Percentiles rank a stretch among this genome's conserved stretches.
Conservation (phyloP, 2,888 invertebrate species). For the Apantesis nais region DNA sequence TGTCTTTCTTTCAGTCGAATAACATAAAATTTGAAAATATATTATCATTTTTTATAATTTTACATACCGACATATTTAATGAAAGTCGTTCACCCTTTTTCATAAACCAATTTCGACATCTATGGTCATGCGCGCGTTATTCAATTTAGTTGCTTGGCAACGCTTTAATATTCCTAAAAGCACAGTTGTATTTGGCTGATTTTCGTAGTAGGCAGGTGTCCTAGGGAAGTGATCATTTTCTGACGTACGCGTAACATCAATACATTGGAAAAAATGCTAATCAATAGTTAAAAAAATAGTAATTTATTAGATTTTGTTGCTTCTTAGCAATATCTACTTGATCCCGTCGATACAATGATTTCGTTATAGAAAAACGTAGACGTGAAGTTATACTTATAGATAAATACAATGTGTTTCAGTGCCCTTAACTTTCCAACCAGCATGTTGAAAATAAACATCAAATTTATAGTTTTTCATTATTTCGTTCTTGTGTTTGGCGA, state of each 20-base stretch:
- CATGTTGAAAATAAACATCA: constrained; percentile 53
- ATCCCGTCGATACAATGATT: neutral
- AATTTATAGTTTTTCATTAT: constrained; percentile 52
- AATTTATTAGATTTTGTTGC: neutral
- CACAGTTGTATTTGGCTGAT: constrained; percentile 62
- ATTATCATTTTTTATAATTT: neutral
- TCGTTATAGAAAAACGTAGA: constrained; percentile 4
- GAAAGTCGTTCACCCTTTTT: neutral
- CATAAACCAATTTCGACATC: constrained; percentile 26
- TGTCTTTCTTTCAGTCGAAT: neutral
- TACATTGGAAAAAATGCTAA: neutral
- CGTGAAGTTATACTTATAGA: constrained; percentile 16
- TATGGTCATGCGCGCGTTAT: constrained; percentile 70
- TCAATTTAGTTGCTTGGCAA: constrained; percentile 81
- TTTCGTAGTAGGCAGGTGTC: constrained; percentile 39
- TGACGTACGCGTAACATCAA: constrained; percentile 13
- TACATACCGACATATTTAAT: neutral
- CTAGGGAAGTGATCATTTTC: constrained; percentile 32
- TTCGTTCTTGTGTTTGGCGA: constrained; percentile 53
- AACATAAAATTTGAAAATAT: neutral
- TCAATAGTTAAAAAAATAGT: neutral
- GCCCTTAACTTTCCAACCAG: constrained; percentile 32
- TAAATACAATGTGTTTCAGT: constrained; percentile 23
- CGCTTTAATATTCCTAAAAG: constrained; percentile 54
- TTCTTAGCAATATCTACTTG: neutral